Percentiles rank a stretch among this genome's conserved stretches.
Conservation (phyloP, 2,797 vertebrate species). For the Tokudaia muenninki region DNA sequence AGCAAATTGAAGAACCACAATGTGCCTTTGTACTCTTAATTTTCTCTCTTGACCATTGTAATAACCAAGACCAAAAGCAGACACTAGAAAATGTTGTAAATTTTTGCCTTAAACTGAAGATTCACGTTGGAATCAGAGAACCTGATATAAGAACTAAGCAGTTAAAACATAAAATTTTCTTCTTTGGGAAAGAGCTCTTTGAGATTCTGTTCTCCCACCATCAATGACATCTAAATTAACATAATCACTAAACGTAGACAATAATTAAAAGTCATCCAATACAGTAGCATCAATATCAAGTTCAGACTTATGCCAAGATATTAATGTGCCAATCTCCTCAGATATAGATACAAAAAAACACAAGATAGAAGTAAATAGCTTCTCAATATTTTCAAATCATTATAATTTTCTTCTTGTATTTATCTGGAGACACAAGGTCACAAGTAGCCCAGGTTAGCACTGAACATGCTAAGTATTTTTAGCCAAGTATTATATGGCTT, state of each 20-base stretch:
- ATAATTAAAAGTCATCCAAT: not conserved
- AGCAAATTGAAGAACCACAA: constrained; percentile 7
- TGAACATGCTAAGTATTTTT: not conserved
- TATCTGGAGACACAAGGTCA: not conserved
- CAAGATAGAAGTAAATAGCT: not conserved
- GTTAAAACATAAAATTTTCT: not conserved
- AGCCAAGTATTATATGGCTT: not conserved
- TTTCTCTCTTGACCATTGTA: constrained; percentile 11
- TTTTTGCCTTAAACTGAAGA: not conserved
- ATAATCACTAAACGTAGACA: not conserved
- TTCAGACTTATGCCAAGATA: not conserved
- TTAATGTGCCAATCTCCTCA: not conserved
- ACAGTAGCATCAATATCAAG: not conserved
- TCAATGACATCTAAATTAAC: not conserved
- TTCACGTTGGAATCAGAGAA: constrained; percentile 31
- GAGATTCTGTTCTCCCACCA: not conserved
- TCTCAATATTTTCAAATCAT: not conserved
- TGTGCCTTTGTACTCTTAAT: not conserved
- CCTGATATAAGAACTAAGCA: not conserved
- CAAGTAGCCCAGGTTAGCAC: not conserved
- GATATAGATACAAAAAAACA: not conserved
- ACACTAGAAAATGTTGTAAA: not conserved
- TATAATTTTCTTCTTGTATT: not conserved
- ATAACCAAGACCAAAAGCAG: constrained; percentile 4
- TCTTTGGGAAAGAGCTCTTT: not conserved